A percentile compares a stretch with the other conserved stretches of the same genome.
Conservation (phyloP, 2,888 invertebrate species). For the Erebia palarica region DNA sequence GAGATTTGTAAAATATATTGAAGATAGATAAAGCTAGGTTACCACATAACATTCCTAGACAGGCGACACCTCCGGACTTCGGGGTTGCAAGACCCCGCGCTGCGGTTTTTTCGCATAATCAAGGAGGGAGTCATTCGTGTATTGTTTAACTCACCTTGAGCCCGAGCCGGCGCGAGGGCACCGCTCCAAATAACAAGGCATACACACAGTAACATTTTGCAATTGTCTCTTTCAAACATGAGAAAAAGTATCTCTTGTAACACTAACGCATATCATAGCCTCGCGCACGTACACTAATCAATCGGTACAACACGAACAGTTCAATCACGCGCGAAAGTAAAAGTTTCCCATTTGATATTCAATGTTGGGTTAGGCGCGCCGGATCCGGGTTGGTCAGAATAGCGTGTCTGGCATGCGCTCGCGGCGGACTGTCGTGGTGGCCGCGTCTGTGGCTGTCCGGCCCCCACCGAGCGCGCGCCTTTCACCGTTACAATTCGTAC, state of each 20-base stretch:
- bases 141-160: conserved; percentile 78
- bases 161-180: conserved; percentile 65
- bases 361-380: conserved; percentile 35
- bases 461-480: conserved; percentile 73
- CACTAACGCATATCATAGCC: conserved; percentile 62
- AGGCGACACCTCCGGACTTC: too few species aligned
- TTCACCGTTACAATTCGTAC: conserved; percentile 66
- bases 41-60: too few species aligned
- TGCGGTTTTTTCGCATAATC: conserved; percentile 45
- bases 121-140: conserved; percentile 49
- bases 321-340: conserved; percentile 64
- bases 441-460: conserved; percentile 45
- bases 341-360: conserved; percentile 54
- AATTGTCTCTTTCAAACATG: conserved; percentile 52
- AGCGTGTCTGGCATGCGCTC: conserved; percentile 47
- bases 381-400: conserved; percentile 41
- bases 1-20: too few species aligned
- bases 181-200: conserved; percentile 73
- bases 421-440: conserved; percentile 58
- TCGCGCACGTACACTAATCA: conserved; percentile 46
- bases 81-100: neutral
- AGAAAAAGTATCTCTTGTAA: conserved; percentile 47
- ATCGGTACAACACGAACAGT: conserved; percentile 33
- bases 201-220: conserved; percentile 72
- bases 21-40: too few species aligned